These are phyloP conservation scores for Carduelis carduelis DNA, from an alignment of 2,797 vertebrate genomes.

Conservation along the genomic window DNA sequence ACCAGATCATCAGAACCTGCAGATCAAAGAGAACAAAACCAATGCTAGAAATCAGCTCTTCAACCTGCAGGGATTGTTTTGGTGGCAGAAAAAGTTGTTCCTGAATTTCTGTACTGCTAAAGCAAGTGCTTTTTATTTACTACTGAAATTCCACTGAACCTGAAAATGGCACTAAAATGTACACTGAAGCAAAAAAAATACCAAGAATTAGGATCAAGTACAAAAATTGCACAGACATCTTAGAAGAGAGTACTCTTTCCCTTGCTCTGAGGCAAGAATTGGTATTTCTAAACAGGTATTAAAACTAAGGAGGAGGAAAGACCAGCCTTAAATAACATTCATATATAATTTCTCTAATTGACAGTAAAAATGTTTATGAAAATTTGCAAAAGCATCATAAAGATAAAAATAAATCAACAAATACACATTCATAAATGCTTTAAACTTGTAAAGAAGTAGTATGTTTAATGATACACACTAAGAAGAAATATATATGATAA, in stretches of 20 bases:
- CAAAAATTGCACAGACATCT: background rate
- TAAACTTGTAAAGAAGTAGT: background rate
- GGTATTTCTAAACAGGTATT: background rate
- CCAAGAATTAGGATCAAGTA: background rate
- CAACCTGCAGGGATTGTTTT: background rate
- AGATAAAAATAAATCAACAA: background rate
- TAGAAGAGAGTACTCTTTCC: conserved; percentile 22
- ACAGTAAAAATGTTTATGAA: background rate
- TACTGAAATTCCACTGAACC: background rate
- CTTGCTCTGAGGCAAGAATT: background rate
- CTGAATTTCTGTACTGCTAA: background rate
- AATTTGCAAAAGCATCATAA: background rate
- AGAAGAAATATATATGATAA: background rate
- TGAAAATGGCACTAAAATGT: background rate
- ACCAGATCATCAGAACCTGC: conserved; percentile 97
- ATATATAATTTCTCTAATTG: background rate
- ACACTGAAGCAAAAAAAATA: background rate
- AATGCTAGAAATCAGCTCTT: conserved; percentile 23
- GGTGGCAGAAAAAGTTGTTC: background rate
- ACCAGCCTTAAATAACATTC: background rate
- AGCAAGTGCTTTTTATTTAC: background rate
- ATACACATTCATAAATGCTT: background rate
- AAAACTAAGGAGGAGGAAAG: background rate
- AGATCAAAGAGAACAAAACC: conserved; percentile 34
- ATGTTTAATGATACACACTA: background rate